Base-by-base conservation (phyloP, 2,888 invertebrate genomes). In the Chymomyza caudatula region DNA sequence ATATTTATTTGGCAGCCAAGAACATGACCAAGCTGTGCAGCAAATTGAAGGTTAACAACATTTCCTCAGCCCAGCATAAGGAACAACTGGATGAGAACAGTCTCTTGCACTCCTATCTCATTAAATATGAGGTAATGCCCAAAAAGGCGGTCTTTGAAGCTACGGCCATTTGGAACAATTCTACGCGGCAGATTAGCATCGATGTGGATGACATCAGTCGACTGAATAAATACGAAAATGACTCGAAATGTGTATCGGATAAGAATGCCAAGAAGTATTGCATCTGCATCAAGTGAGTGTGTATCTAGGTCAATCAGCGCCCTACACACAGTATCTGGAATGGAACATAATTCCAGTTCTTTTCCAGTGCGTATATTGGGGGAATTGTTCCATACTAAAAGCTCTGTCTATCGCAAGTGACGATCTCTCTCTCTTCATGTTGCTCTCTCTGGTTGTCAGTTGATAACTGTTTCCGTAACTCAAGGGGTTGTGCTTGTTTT, bases 191-290 rank as follows among this genome's bases (percentile, higher is more conserved):
- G 2, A 75, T 86, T 5, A 52, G 53, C 2, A 51, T 76, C 4
- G 59, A 72, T 54, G 77, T 85, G 53, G 74, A 76, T 60, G 56
- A 54, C 53, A 78, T 87, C 42, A 85, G 77, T 56, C 77, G 87
- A 0, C 64, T 87, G 19, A 75, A 85, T 61, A 23, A 60, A 2
- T 87, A 87, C 65, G 63, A 67, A 22, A 63, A 43, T 0, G 60
- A 55, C 3, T 77, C 87, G 0, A 42, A 67, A 17, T 87, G 87
- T 59, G 73, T 78, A 2, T 59, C 73, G 5, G 78, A 83, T 42
- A 79, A 61, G 60, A 69, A 71, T 49, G 82, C 80, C 3, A 87
- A 87, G 56, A 89, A 88, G 69, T 89, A 78, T 78, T 88, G 88
- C 71, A 74, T 76, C 2, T 76, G 74, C 29, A 25, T 37, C 52